Evolutionary conservation across 2,113 vertebrate species (phyloP), one percentile per base, ranked within the genome.

Genomic region (Danio rerio): DNA sequence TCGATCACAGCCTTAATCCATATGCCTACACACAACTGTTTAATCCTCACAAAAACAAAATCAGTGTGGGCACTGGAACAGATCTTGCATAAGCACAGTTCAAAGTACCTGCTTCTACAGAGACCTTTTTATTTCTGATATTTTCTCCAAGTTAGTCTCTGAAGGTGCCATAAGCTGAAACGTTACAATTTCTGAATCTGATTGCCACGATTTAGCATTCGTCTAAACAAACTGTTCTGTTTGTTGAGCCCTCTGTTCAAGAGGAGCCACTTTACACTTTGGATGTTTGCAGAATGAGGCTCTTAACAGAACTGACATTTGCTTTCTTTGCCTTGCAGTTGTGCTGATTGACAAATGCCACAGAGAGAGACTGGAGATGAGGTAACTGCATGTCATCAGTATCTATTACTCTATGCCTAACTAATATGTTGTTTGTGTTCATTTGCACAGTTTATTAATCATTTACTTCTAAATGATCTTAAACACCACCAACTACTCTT

Each of bases 1-100:
- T 45, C 12, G 47, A 45, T 81, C 73, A 78, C 56, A 79, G 40
- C 52, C 40, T 56, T 16, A 74, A 45, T 56, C 56, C 52, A 66
- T 78, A 66, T 42, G 58, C 74, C 59, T 18, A 58, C 66, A 72
- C 20, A 56, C 56, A 47, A 52, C 56, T 21, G 79, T 81, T 56
- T 56, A 58, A 63, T 85, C 56, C 74, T 40, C 31, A 21, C 56
- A 53, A 84, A 52, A 78, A 71, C 65, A 77, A 84, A 12, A 76
- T 9, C 20, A 47, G 47, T 58, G 18, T 7, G 55, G 42, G 16
- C 10, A 16, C 69, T 6, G 72, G 72, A 78, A 76, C 62, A 65
- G 9, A 21, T 55, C 13, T 40, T 1, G 49, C 59, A 31, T 70
- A 81, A 72, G 69, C 83, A 81, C 49, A 55, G 55, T 61, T 78